Conservation (phyloP, 2,888 invertebrate genomes). For the Netelia inedita region DNA sequence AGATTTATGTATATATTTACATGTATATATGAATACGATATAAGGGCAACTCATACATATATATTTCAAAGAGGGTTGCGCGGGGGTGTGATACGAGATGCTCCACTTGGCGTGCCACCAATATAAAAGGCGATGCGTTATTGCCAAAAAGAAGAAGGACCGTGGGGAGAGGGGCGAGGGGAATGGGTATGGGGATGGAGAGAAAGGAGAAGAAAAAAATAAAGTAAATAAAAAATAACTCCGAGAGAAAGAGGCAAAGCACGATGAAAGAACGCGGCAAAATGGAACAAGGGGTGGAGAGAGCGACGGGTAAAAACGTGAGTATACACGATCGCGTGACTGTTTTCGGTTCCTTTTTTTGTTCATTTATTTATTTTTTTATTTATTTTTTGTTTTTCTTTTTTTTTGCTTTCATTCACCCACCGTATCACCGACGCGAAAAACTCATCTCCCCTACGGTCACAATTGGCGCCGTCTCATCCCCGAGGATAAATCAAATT, state of each 20-base stretch:
- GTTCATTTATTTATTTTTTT: background rate
- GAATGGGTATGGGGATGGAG: constrained; percentile 10
- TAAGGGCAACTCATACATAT: constrained; percentile 39
- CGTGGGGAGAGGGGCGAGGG: background rate
- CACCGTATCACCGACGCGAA: constrained; percentile 33
- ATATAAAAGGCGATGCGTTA: constrained; percentile 67
- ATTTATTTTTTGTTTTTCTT: background rate
- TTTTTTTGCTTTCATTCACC: constrained; percentile 13
- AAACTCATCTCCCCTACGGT: constrained; percentile 55
- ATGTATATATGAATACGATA: constrained; percentile 51
- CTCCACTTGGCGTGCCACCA: constrained; percentile 67
- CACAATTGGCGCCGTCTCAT: constrained; percentile 57
- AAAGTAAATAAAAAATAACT: background rate
- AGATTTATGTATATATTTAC: background rate
- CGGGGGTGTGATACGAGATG: constrained; percentile 56
- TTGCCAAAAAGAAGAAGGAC: constrained; percentile 39
- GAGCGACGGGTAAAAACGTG: constrained; percentile 54
- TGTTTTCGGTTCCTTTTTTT: background rate
- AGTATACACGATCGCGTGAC: constrained; percentile 43
- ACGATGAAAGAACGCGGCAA: constrained; percentile 34
- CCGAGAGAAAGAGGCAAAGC: constrained; percentile 30
- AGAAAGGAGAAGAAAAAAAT: constrained; percentile 39
- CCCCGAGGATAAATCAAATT: constrained; percentile 49
- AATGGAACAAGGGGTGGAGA: constrained; percentile 21
- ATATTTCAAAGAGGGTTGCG: constrained; percentile 53